Base-by-base conservation (phyloP, 2,113 vertebrate genomes). In the Cyanoramphus novaezelandiae region DNA sequence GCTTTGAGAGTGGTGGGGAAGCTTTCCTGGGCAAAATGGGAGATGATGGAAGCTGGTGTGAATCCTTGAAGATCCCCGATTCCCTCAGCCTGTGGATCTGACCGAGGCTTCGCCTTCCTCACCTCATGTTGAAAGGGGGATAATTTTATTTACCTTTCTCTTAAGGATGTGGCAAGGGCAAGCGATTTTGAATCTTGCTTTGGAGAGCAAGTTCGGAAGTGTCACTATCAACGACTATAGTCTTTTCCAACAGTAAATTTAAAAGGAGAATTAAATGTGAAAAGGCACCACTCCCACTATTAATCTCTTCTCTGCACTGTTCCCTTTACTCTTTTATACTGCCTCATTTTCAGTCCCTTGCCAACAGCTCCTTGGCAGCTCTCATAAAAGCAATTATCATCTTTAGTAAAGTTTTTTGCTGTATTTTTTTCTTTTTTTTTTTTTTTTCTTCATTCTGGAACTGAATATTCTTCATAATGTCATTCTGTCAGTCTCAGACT, bases 331-430 rank as follows among this genome's bases (percentile, higher is more conserved):
- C 89, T 77, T 89, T 79, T 82, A 69, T 90, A 92, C 90, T 39
- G 46, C 35, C 72, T 83, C 93, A 59, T 82, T 82, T 59, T 35
- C 90, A 75, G 43, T 52, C 82, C 82, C 86, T 75, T 86, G 90
- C 93, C 86, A 90, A 43, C 82, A 75, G 86, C 50, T 90, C 86
- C 72, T 86, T 92, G 90, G 93, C 90, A 95, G 86, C 82, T 90
- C 82, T 69, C 72, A 53, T 50, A 69, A 86, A 92, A 86, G 90
- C 86, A 92, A 92, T 92, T 95, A 92, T 82, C 90, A 77, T 86
- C 86, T 86, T 89, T 44, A 86, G 46, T 19, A 27, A 79, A 67
- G 64, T 83, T 75, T 88, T 88, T 80, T 92, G 50, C 72, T 63
- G 59, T 57, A 43, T 70, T 55, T 60, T 44, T 43, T 44, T 43